Percentiles rank a stretch among this genome's conserved stretches.
Conservation (phyloP, 2,888 invertebrate genomes). For the Aphelenchoides bicaudatus region DNA sequence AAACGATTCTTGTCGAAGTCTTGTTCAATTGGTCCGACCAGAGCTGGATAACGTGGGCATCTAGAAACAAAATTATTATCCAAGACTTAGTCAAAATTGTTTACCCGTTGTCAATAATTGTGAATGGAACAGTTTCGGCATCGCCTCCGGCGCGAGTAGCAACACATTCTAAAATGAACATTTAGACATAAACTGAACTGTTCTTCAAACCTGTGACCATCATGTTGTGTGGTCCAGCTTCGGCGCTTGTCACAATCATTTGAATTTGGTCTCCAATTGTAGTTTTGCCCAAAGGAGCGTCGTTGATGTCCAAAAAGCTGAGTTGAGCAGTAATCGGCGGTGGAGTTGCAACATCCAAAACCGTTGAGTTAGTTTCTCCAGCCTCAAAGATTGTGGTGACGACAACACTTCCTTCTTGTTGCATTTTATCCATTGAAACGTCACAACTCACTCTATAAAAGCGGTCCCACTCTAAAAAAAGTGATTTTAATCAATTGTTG, state of each 20-base stretch:
- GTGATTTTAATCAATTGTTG: too few relatives aligned
- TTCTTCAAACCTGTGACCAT: too few relatives aligned
- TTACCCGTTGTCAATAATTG: constrained; percentile 59
- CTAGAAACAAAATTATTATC: constrained; percentile 29
- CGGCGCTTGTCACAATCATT: constrained; percentile 56
- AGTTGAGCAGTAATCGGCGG: constrained; percentile 60
- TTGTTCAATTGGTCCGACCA: constrained; percentile 60
- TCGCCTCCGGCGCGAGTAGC: constrained; percentile 59
- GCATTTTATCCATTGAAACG: constrained; percentile 59
- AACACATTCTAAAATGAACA: too few relatives aligned
- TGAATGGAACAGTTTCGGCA: constrained; percentile 60
- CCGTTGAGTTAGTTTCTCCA: constrained; percentile 51
- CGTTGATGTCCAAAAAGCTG: constrained; percentile 54
- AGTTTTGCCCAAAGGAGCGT: constrained; percentile 55
- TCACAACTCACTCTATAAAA: constrained; percentile 61
- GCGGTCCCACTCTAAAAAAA: constrained; percentile 61
- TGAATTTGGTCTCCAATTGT: constrained; percentile 59
- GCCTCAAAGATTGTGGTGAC: constrained; percentile 61
- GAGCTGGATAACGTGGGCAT: constrained; percentile 60
- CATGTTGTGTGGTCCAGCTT: constrained; percentile 61
- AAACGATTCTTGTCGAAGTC: constrained; percentile 60
- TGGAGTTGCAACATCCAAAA: constrained; percentile 58
- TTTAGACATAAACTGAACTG: too few relatives aligned
- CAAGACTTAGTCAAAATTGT: neutral
- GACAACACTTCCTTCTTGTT: constrained; percentile 58